Conservation (phyloP, 2,113 vertebrate genomes). For the Dipodomys ordii region DNA sequence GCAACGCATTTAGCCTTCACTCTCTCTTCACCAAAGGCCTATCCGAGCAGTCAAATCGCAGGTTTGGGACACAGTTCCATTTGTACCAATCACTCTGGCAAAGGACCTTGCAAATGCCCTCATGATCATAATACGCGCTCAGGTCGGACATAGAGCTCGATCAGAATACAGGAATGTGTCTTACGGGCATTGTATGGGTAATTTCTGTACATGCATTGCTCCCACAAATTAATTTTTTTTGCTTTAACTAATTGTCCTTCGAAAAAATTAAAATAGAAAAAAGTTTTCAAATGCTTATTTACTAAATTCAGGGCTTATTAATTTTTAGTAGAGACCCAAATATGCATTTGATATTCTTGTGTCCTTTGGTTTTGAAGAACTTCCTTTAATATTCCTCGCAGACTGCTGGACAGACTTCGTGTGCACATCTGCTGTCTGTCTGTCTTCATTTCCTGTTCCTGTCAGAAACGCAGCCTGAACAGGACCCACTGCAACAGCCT, state of each 20-base stretch:
- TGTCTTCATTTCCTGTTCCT: neutral
- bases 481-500: neutral
- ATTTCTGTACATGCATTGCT: neutral
- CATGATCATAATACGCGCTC: neutral
- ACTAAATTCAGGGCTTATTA: neutral
- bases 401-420: neutral
- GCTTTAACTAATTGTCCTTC: conserved; percentile 13
- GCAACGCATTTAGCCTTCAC: neutral
- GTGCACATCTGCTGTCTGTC: neutral
- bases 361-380: neutral
- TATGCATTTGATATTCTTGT: neutral
- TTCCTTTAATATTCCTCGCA: neutral
- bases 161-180: too few species aligned
- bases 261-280: conserved; percentile 31
- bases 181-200: neutral
- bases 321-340: neutral
- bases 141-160: neutral
- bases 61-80: neutral
- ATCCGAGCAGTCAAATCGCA: neutral
- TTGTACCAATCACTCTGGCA: too few species aligned
- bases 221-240: neutral
- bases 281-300: neutral
- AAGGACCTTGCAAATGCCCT: too few species aligned
- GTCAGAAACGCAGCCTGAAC: neutral
- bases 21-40: neutral